phyloP scores from a whole-genome alignment of 2,888 invertebrate genomes.

The Listrodromus nycthemerus region DNA sequence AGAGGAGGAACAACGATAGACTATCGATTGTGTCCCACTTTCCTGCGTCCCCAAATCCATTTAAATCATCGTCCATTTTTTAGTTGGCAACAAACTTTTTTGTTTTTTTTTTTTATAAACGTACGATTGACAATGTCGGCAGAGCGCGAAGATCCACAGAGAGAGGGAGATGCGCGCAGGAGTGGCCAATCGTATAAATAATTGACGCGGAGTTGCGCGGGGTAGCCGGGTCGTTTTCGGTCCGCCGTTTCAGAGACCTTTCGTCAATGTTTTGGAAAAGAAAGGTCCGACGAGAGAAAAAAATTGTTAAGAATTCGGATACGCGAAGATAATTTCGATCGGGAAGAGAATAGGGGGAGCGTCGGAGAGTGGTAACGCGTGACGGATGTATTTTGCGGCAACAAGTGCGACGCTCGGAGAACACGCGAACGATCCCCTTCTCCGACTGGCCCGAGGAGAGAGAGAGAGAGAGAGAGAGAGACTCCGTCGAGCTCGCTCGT shows the following conservation, averaged over 20 bases:
- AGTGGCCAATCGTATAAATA: constrained; percentile 20
- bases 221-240: neutral
- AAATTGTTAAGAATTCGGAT: neutral
- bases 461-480: no score
- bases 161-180: neutral
- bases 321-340: neutral
- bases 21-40: neutral
- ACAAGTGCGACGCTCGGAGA: constrained; percentile 8
- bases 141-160: neutral
- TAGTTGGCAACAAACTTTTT: no score
- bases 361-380: constrained; percentile 5
- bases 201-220: constrained; percentile 28
- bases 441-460: neutral
- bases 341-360: neutral
- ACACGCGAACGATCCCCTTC: constrained; percentile 9
- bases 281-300: neutral
- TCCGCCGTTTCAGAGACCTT: neutral
- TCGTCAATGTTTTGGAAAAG: neutral
- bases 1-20: constrained; percentile 5
- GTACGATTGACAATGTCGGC: constrained; percentile 10
- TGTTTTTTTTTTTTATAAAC: no score
- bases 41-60: neutral
- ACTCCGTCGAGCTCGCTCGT: no score
- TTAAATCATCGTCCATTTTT: constrained; percentile 2
- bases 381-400: constrained; percentile 17